Evolutionary conservation across 2,888 invertebrate genomes (phyloP).

Genomic region (Eubasilissa splendida): DNA sequence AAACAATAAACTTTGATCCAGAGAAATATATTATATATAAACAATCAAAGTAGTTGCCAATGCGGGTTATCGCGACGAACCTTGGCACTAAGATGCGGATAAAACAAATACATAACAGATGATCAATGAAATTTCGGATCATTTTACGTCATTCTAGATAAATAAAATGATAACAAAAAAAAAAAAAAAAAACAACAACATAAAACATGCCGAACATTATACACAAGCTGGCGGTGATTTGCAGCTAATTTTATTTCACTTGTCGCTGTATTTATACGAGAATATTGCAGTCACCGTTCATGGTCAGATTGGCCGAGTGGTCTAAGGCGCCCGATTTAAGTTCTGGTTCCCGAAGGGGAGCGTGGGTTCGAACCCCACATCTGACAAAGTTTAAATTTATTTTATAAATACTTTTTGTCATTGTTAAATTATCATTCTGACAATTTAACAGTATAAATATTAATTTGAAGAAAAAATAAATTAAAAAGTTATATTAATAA

Average conservation of each 20-base stretch:
- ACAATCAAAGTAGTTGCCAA: not conserved
- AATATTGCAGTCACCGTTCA: too few species aligned
- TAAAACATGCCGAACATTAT: not conserved
- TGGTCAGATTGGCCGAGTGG: constrained; percentile 85
- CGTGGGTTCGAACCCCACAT: constrained; percentile 90
- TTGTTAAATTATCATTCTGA: too few species aligned
- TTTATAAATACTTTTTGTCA: too few species aligned
- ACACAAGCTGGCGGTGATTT: too few species aligned
- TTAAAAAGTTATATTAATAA: too few species aligned
- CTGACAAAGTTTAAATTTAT: constrained; percentile 67
- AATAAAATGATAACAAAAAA: too few species aligned
- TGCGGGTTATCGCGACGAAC: not conserved
- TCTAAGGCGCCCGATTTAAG: constrained; percentile 90
- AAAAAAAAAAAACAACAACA: not conserved
- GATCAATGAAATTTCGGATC: too few species aligned
- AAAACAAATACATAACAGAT: too few species aligned
- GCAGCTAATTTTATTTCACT: too few species aligned
- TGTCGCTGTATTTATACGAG: too few species aligned
- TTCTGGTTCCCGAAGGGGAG: constrained; percentile 86
- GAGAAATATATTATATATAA: constrained; percentile 8
- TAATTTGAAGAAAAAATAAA: too few species aligned
- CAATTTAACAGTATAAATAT: too few species aligned
- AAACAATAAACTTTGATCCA: constrained; percentile 29
- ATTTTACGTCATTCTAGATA: not conserved
- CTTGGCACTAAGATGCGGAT: not conserved